These are phyloP conservation scores for Diorhabda elongata DNA, from an alignment of 1,140 invertebrate genomes.

Conservation along the genomic window DNA sequence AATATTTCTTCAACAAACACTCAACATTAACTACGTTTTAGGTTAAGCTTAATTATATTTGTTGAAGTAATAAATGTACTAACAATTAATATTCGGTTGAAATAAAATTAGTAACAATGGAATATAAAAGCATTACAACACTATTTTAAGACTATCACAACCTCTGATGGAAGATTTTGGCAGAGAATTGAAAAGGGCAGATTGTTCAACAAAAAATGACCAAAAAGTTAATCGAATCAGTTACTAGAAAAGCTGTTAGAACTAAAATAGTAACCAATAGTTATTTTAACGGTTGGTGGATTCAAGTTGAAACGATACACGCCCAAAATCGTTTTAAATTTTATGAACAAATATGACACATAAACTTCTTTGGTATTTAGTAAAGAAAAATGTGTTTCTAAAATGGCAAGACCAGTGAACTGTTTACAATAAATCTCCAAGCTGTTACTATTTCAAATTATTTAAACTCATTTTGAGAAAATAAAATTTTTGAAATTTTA, in stretches of 20 bases:
- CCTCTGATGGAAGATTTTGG: conserved; percentile 47
- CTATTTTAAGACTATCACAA: conserved; percentile 41
- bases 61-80: no score
- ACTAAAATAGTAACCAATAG: background rate
- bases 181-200: conserved; percentile 33
- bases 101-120: background rate
- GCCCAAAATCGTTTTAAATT: background rate
- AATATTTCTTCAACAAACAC: no score
- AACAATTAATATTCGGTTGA: background rate
- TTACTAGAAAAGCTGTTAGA: background rate
- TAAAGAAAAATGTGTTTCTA: conserved; percentile 33
- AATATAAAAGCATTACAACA: conserved; percentile 29
- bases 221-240: background rate
- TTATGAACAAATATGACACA: conserved; percentile 39
- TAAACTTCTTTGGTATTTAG: conserved; percentile 43
- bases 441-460: background rate
- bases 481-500: no score
- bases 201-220: background rate
- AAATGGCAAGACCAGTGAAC: conserved; percentile 33
- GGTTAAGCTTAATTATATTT: no score
- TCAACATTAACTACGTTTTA: no score
- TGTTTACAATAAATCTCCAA: conserved; percentile 16
- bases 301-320: background rate
- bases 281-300: background rate
- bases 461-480: no score